phyloP scores from a whole-genome alignment of 2,113 vertebrate species.

The Peromyscus maniculatus region DNA sequence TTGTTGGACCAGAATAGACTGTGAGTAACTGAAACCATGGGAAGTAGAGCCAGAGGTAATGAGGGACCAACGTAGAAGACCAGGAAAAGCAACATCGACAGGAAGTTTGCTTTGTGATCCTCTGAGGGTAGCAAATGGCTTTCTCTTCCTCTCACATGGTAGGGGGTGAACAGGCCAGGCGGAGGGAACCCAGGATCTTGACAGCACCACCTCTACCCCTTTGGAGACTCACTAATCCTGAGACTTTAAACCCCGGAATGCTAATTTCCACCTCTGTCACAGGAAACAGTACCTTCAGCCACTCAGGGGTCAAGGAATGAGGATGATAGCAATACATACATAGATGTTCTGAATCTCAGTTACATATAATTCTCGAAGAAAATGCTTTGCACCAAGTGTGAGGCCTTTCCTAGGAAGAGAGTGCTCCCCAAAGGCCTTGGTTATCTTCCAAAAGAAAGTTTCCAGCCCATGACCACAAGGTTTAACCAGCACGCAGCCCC shows the following conservation, averaged over 20 bases:
- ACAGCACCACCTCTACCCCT: accelerated
- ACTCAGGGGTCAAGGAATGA: not conserved
- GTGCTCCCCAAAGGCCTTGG: not conserved
- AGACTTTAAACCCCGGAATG: not conserved
- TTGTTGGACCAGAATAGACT: not conserved
- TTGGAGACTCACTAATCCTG: not conserved
- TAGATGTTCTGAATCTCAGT: not conserved
- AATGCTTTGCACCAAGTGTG: not conserved
- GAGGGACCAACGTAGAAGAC: not conserved
- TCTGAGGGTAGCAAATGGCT: not conserved
- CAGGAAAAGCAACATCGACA: not conserved
- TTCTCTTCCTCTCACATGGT: not conserved
- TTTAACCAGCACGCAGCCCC: accelerated
- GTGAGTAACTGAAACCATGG: not conserved
- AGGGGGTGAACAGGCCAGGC: not conserved
- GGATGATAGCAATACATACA: accelerated
- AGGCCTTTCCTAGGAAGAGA: not conserved
- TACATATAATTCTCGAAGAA: not conserved
- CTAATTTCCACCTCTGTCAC: not conserved
- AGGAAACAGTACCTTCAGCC: accelerated
- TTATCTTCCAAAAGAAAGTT: not conserved
- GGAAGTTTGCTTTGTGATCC: not conserved
- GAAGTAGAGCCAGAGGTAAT: not conserved
- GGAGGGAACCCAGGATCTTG: accelerated
- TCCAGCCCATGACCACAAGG: no score